These are phyloP conservation scores for Dromococcyx pavoninus DNA, from an alignment of 2,797 vertebrate species.

Conservation along the genomic window DNA sequence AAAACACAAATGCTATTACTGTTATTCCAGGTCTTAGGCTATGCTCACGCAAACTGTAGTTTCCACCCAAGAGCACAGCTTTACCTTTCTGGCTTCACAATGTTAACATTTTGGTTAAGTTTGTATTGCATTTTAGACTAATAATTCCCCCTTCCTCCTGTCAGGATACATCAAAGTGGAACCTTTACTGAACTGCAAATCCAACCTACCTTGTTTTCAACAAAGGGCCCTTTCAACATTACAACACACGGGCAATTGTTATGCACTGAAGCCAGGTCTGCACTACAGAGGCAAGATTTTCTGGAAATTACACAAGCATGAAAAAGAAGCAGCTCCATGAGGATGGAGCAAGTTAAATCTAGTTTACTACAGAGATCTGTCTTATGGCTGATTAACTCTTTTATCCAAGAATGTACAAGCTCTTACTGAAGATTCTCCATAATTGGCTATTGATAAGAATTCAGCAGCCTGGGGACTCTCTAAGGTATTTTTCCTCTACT, in stretches of 20 bases:
- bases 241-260: not conserved
- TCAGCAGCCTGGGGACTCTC: not conserved
- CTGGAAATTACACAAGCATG: not conserved
- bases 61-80: not conserved
- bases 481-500: not conserved
- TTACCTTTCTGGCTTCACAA: not conserved
- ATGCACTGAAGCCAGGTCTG: not conserved
- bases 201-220: not conserved
- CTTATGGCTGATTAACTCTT: not conserved
- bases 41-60: not conserved
- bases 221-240: not conserved
- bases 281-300: not conserved
- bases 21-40: not conserved
- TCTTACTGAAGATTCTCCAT: not conserved
- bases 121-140: not conserved
- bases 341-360: not conserved
- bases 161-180: not conserved
- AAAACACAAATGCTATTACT: not conserved
- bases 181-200: not conserved
- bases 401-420: not conserved
- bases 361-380: not conserved
- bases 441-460: constrained; percentile 7
- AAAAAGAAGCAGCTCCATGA: not conserved
- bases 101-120: not conserved
- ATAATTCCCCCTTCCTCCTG: not conserved